phyloP scores from a whole-genome alignment of 2,113 vertebrate genomes.

The Solenodon paradoxus region DNA sequence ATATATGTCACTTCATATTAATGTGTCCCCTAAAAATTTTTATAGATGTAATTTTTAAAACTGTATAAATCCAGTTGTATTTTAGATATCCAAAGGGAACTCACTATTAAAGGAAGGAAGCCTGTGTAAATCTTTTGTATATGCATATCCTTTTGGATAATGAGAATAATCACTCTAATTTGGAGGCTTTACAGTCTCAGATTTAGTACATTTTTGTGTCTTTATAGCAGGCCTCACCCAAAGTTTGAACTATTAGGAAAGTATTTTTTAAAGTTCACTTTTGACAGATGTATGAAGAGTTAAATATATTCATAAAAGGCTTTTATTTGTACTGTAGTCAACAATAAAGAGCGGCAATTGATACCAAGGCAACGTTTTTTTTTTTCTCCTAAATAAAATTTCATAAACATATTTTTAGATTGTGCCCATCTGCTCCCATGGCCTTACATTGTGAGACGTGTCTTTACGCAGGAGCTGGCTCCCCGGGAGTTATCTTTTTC shows the following conservation, averaged over 20 bases:
- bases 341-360: background rate
- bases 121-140: background rate
- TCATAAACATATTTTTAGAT: constrained; percentile 57
- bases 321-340: constrained; percentile 25
- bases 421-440: constrained; percentile 35
- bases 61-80: constrained; percentile 40
- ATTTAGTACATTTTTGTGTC: constrained; percentile 10
- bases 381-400: constrained; percentile 36
- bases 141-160: background rate
- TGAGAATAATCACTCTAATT: background rate
- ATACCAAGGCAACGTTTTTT: constrained; percentile 32
- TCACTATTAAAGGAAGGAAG: constrained; percentile 3
- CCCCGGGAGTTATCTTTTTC: constrained; percentile 42
- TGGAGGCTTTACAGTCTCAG: background rate
- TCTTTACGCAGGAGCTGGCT: background rate
- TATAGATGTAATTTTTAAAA: background rate
- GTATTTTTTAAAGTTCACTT: background rate
- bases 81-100: constrained; percentile 14
- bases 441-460: constrained; percentile 52
- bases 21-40: background rate
- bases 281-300: constrained; percentile 19
- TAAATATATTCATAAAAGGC: background rate
- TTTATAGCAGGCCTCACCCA: background rate
- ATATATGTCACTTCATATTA: background rate
- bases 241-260: constrained; percentile 49